Evolutionary conservation across 2,113 vertebrate species (phyloP).

Genomic region (Gracilinanus agilis): DNA sequence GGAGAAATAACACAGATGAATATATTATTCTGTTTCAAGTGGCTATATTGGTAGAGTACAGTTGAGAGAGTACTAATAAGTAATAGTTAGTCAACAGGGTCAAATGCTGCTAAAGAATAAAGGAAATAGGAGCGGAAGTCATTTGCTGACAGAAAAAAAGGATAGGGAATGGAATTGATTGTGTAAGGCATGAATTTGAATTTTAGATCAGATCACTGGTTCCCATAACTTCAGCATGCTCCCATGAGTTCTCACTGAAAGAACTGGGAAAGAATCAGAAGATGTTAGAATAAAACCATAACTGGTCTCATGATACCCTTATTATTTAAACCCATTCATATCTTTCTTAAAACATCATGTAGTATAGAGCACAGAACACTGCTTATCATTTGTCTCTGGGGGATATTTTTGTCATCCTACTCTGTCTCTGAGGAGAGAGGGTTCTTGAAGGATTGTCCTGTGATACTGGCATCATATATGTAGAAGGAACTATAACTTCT

Average conservation of each 20-base stretch:
- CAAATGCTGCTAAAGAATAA: neutral
- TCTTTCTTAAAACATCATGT: neutral
- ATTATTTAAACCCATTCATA: neutral
- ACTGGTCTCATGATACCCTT: neutral
- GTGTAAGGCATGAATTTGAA: neutral
- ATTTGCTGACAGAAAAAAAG: neutral
- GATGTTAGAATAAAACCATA: neutral
- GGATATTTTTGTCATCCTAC: neutral
- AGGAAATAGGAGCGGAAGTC: neutral
- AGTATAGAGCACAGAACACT: neutral
- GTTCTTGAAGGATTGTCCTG: neutral
- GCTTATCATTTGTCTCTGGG: neutral
- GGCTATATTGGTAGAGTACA: neutral
- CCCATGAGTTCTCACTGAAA: neutral
- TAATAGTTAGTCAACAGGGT: neutral
- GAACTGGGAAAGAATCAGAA: neutral
- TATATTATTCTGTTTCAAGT: neutral
- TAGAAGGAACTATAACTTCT: too few species aligned
- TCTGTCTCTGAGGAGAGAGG: neutral
- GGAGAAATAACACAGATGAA: too few species aligned
- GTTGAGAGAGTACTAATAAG: neutral
- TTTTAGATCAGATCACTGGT: neutral
- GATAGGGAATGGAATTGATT: neutral
- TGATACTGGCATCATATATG: neutral
- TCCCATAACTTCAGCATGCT: neutral